Conservation (phyloP, 2,113 vertebrate species). For the Limanda limanda region DNA sequence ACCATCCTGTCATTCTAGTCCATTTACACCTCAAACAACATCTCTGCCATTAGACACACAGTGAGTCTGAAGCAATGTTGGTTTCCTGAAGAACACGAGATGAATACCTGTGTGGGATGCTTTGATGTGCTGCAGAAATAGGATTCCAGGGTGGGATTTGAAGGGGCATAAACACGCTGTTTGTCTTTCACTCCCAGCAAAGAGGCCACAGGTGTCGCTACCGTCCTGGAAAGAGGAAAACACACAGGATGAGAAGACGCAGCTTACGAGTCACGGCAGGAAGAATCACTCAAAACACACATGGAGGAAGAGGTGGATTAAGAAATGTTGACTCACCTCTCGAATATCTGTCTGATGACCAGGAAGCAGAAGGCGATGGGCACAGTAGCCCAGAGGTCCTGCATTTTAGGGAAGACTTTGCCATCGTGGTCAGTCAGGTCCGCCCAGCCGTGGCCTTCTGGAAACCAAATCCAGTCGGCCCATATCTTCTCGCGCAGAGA, state of each 20-base stretch:
- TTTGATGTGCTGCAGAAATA: conserved; percentile 86
- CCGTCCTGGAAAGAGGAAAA: conserved; percentile 65
- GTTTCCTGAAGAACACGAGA: conserved; percentile 11
- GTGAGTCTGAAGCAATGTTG: background rate
- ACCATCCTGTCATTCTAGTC: background rate
- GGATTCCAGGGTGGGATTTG: conserved; percentile 86
- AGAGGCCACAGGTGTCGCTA: conserved; percentile 86
- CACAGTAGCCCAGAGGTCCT: conserved; percentile 89
- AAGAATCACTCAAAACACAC: conserved; percentile 15
- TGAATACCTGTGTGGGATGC: conserved; percentile 89
- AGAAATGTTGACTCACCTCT: conserved; percentile 82
- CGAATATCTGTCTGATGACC: conserved; percentile 89
- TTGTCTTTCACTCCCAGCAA: conserved; percentile 90
- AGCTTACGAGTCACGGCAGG: background rate
- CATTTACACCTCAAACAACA: background rate
- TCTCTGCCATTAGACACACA: background rate
- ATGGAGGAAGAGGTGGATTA: too few relatives aligned
- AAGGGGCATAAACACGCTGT: conserved; percentile 80
- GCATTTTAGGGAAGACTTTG: conserved; percentile 84
- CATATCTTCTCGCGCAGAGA: conserved; percentile 89
- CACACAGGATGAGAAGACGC: background rate
- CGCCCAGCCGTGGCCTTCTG: conserved; percentile 90
- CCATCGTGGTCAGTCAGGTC: conserved; percentile 88
- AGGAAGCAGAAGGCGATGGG: conserved; percentile 91
- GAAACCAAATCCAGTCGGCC: conserved; percentile 95